Evolutionary conservation across 2,888 invertebrate genomes (phyloP).

Genomic region (Sipha maydis): DNA sequence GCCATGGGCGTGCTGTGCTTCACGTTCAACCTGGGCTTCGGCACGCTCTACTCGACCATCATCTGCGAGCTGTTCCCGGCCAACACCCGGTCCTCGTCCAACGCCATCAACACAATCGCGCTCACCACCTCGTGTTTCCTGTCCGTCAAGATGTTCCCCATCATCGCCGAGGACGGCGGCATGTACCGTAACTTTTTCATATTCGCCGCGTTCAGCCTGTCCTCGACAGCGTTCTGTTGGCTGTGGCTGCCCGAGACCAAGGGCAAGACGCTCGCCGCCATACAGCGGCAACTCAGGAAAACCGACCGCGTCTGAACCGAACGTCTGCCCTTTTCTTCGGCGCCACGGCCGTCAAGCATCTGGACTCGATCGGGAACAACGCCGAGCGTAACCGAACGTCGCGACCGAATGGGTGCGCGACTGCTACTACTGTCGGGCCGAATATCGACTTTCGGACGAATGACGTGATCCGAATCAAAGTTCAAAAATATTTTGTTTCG

Average conservation of each 20-base stretch:
- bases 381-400: too few relatives aligned
- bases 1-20: slow-evolving; percentile 72
- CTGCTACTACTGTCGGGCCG: too few relatives aligned
- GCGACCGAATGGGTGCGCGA: too few relatives aligned
- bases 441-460: too few relatives aligned
- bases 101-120: slow-evolving; percentile 72
- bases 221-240: slow-evolving; percentile 70
- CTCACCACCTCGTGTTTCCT: slow-evolving; percentile 72
- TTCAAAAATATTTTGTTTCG: too few relatives aligned
- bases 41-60: slow-evolving; percentile 73
- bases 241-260: slow-evolving; percentile 74
- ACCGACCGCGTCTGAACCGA: background rate
- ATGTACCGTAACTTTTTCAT: slow-evolving; percentile 76
- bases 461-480: too few relatives aligned
- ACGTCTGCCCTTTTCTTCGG: too few relatives aligned
- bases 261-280: slow-evolving; percentile 76
- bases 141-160: slow-evolving; percentile 73
- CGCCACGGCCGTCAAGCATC: too few relatives aligned
- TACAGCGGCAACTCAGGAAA: slow-evolving; percentile 71
- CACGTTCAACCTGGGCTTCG: slow-evolving; percentile 72
- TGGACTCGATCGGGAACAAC: too few relatives aligned
- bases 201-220: slow-evolving; percentile 72
- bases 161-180: slow-evolving; percentile 72
- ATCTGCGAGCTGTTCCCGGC: slow-evolving; percentile 75
- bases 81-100: slow-evolving; percentile 73